Conservation (phyloP, 2,113 vertebrate species). For the Sinocyclocheilus grahami region DNA sequence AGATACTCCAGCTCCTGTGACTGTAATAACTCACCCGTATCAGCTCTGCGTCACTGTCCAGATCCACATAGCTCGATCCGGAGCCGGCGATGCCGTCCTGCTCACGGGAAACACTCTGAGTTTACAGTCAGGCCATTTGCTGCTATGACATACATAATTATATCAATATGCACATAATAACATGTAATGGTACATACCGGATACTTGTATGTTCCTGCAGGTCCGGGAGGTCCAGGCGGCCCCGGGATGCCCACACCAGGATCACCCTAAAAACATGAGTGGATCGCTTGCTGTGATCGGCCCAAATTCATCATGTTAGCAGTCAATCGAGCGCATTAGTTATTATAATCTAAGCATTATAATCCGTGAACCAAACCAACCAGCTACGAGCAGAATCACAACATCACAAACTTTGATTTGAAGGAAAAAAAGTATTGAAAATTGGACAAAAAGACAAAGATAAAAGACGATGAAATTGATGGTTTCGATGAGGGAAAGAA, state of each 20-base stretch:
- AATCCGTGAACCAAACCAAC: background rate
- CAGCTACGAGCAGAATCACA: background rate
- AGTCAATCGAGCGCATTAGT: background rate
- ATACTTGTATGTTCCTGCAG: conserved; percentile 57
- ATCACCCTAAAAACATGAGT: conserved; percentile 75
- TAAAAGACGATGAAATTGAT: background rate
- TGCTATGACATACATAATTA: background rate
- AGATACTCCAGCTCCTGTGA: background rate
- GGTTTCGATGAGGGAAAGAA: background rate
- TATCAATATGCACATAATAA: background rate
- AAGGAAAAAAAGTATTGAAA: too few relatives aligned
- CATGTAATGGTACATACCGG: conserved; percentile 43
- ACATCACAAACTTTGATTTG: background rate
- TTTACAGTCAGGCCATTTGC: background rate
- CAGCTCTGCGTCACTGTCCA: conserved; percentile 75
- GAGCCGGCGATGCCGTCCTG: conserved; percentile 79
- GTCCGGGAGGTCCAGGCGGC: conserved; percentile 78
- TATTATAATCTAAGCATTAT: background rate
- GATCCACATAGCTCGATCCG: conserved; percentile 76
- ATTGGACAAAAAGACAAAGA: too few relatives aligned
- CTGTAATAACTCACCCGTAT: conserved; percentile 66
- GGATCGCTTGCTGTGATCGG: background rate
- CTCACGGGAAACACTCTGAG: conserved; percentile 26
- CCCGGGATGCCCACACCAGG: conserved; percentile 75
- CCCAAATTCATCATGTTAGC: background rate